Evolutionary conservation across 2,797 vertebrate genomes (phyloP).

Genomic region (Cyprinodon diabolis): DNA sequence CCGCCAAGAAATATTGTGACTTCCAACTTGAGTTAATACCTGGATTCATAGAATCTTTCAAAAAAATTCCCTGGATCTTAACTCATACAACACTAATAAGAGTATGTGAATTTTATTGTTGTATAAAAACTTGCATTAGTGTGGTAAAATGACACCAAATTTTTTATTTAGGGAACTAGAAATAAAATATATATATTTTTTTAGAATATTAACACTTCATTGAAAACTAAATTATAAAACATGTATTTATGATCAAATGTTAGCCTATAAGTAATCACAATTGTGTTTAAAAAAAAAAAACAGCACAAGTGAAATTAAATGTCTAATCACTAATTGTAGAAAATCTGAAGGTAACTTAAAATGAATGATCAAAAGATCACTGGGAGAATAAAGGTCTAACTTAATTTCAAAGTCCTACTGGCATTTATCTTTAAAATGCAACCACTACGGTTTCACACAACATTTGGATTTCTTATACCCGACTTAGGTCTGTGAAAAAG

Average conservation of each 20-base stretch:
- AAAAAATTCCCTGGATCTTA: too few relatives aligned
- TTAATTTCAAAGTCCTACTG: not conserved
- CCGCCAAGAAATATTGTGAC: too few relatives aligned
- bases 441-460: not conserved
- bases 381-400: not conserved
- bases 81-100: not conserved
- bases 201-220: not conserved
- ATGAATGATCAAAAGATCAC: not conserved
- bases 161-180: not conserved
- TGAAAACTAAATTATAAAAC: not conserved
- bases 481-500: not conserved
- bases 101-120: not conserved
- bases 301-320: not conserved
- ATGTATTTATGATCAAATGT: not conserved
- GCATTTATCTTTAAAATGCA: not conserved
- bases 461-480: not conserved
- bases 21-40: too few relatives aligned
- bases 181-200: not conserved
- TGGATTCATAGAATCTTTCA: too few relatives aligned
- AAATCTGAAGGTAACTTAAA: not conserved
- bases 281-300: not conserved
- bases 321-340: not conserved
- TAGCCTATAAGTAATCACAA: not conserved
- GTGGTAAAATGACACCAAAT: not conserved
- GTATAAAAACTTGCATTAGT: not conserved